These are phyloP conservation scores for Agrotis segetum DNA, from an alignment of 2,888 invertebrate genomes.

Conservation along the genomic window DNA sequence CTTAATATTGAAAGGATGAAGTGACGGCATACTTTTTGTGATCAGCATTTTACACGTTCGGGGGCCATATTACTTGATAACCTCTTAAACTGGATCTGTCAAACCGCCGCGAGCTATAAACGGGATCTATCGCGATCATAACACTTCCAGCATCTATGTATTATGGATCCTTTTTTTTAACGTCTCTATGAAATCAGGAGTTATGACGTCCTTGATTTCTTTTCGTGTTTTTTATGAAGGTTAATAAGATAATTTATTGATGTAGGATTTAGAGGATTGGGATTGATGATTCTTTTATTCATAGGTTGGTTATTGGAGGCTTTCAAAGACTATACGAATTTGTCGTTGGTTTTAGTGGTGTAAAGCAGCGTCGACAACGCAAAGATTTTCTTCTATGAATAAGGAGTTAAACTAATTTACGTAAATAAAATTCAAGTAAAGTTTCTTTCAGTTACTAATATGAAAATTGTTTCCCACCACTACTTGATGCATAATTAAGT, in stretches of 20 bases:
- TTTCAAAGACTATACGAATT: not conserved
- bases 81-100: slow-evolving; percentile 72
- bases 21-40: slow-evolving; percentile 42
- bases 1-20: slow-evolving; percentile 22
- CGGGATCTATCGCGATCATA: slow-evolving; percentile 73
- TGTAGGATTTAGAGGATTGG: slow-evolving; percentile 15
- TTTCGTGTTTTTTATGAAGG: slow-evolving; percentile 42
- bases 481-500: no score
- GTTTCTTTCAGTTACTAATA: no score
- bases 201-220: slow-evolving; percentile 50
- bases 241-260: slow-evolving; percentile 45
- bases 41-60: slow-evolving; percentile 46
- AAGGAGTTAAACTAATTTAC: no score
- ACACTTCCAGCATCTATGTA: slow-evolving; percentile 69
- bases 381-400: no score
- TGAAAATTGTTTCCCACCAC: no score
- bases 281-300: slow-evolving; percentile 28
- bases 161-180: slow-evolving; percentile 70
- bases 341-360: no score
- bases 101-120: slow-evolving; percentile 72
- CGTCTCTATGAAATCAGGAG: slow-evolving; percentile 62
- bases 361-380: no score
- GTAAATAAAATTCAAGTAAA: no score
- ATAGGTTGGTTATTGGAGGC: not conserved
- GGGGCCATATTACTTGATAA: slow-evolving; percentile 60